Evolutionary conservation across 2,113 vertebrate species (phyloP), one percentile per base, ranked within the genome.

Genomic region (Collichthys lucidus): DNA sequence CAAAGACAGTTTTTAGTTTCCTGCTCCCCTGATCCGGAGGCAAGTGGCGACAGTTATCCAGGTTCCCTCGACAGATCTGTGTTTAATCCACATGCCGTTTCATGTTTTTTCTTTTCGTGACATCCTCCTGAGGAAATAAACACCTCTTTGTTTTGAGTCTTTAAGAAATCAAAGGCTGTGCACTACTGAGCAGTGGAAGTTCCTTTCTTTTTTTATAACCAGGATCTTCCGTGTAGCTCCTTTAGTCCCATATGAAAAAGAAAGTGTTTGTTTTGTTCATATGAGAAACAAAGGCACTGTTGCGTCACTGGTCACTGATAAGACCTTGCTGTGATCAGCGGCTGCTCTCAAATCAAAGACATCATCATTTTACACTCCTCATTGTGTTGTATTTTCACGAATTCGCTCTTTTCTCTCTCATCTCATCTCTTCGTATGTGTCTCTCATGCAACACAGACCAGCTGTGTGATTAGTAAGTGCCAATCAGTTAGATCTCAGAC

Each of bases 401-500:
- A 0, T 44, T 68, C n/a, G 2, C 66, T 61, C 4, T 17, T 31
- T 69, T 56, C 24, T 65, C 24, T 65, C 15, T 3, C 31, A 0
- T 56, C 14, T 4, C 10, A 12, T 53, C n/a, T n/a, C 67, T 26
- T 2, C 3, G 0, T 61, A 20, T 63, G 24, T 61, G 17, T 76
- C 40, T 31, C 22, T 69, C 17, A 8, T 64, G 12, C 11, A 66
- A 80, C 56, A 55, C 22, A 70, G n/a, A 85, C 12, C 57, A 46
- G 69, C 53, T 64, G 57, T 76, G 31, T 83, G 86, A 91, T 90
- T 85, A 86, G 74, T 65, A 84, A 85, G 79, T 74, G 63, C 83
- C 77, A 80, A 66, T 82, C 61, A 70, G 73, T 62, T 24, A 3
- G 15, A 82, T 72, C 57, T 72, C 73, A 76, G 76, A 70, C 79